phyloP scores from a whole-genome alignment of 2,113 vertebrate genomes.

The Pelobates fuscus region DNA sequence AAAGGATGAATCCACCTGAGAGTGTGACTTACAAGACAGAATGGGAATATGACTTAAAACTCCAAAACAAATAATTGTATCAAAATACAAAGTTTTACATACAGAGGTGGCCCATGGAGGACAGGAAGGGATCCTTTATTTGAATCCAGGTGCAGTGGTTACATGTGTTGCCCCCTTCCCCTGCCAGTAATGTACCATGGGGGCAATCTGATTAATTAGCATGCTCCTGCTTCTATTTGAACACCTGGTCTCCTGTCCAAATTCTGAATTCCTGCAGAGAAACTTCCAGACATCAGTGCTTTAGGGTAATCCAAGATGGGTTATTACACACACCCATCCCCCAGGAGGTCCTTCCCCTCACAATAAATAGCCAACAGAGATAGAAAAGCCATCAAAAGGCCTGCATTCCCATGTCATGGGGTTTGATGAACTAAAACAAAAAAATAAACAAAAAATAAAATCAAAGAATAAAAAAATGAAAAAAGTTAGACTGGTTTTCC shows the following conservation, averaged over 20 bases:
- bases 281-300: slow-evolving; percentile 13
- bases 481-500: too few relatives aligned
- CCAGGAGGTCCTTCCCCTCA: neutral
- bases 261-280: neutral
- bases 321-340: neutral
- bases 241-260: neutral
- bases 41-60: neutral
- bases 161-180: neutral
- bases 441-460: too few relatives aligned
- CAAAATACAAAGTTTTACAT: too few relatives aligned
- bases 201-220: neutral
- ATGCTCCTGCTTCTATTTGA: neutral
- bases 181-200: neutral
- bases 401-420: too few relatives aligned
- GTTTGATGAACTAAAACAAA: too few relatives aligned
- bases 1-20: too few relatives aligned
- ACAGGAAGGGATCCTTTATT: too few relatives aligned
- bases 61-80: neutral
- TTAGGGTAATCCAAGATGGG: neutral
- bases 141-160: neutral
- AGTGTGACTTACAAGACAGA: too few relatives aligned
- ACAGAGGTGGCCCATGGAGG: too few relatives aligned
- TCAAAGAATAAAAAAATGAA: too few relatives aligned
- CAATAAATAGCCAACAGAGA: neutral
- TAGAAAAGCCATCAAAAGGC: neutral